Conservation (phyloP, 2,113 vertebrate species). For the Plectropomus leopardus region DNA sequence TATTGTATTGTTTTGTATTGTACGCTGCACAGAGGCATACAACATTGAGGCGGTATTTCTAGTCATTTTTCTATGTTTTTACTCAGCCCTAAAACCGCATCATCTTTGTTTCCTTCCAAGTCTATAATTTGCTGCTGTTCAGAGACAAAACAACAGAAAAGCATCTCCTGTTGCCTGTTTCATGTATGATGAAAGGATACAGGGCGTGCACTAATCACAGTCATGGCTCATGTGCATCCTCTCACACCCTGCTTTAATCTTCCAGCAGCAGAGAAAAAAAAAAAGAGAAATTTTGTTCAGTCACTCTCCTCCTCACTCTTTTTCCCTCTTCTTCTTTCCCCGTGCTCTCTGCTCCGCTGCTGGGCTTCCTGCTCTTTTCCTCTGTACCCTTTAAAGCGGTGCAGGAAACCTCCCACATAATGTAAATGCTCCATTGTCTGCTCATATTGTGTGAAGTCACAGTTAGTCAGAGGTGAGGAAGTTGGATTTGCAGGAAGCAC, state of each 20-base stretch:
- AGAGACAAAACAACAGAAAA: neutral
- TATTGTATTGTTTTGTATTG: too few relatives aligned
- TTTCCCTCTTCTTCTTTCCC: too few relatives aligned
- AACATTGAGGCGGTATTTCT: too few relatives aligned
- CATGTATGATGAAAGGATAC: neutral
- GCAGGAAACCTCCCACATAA: slow-evolving; percentile 26
- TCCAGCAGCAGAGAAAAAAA: too few relatives aligned
- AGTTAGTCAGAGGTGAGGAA: slow-evolving; percentile 45
- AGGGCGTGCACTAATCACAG: neutral
- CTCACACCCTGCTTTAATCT: neutral
- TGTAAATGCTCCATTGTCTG: slow-evolving; percentile 10
- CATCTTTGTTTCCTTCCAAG: neutral
- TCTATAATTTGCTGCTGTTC: neutral
- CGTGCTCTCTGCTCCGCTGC: neutral
- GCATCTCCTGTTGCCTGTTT: neutral
- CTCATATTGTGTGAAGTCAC: slow-evolving; percentile 15
- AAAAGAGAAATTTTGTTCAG: too few relatives aligned
- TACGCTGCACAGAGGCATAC: too few relatives aligned
- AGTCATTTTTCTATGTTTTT: too few relatives aligned
- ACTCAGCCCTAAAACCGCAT: neutral
- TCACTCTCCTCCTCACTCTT: neutral
- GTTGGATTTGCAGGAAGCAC: slow-evolving; percentile 49
- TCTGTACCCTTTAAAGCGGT: neutral
- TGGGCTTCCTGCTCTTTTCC: slow-evolving; percentile 31
- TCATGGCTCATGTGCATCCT: slow-evolving; percentile 4